A percentile compares a stretch with the other conserved stretches of the same genome.
These are phyloP conservation scores for Achlya flavicornis DNA, from an alignment of 2,888 invertebrate species.

Conservation along the genomic window DNA sequence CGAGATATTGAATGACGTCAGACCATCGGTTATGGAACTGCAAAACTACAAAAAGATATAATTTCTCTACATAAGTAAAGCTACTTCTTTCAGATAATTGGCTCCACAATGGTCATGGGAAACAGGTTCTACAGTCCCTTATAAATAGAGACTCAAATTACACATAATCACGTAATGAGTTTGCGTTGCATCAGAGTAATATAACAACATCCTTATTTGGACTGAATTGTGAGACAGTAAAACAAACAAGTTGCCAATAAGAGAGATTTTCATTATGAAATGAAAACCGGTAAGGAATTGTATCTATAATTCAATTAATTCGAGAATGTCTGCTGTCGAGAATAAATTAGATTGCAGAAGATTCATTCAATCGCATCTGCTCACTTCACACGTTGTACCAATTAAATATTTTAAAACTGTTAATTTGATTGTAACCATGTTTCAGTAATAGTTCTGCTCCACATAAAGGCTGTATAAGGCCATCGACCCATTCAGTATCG, in stretches of 20 bases:
- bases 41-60: background rate
- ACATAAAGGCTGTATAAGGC: conserved; percentile 52
- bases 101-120: background rate
- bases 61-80: background rate
- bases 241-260: background rate
- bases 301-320: background rate
- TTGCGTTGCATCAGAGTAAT: background rate
- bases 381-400: background rate
- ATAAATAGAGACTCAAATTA: background rate
- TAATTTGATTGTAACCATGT: conserved; percentile 32
- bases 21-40: background rate
- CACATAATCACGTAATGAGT: background rate
- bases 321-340: background rate
- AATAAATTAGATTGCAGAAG: background rate
- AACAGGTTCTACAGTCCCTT: background rate
- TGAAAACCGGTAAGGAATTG: background rate
- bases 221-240: background rate
- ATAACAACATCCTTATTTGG: background rate
- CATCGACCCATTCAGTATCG: conserved; percentile 61
- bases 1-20: background rate
- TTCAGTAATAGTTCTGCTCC: conserved; percentile 47
- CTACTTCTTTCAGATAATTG: background rate
- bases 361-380: background rate
- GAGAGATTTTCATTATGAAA: background rate
- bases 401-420: conserved; percentile 12